Evolutionary conservation across 2,888 invertebrate genomes (phyloP), one percentile per base, ranked within the genome.

Genomic region (Tetanocera ferruginea): DNA sequence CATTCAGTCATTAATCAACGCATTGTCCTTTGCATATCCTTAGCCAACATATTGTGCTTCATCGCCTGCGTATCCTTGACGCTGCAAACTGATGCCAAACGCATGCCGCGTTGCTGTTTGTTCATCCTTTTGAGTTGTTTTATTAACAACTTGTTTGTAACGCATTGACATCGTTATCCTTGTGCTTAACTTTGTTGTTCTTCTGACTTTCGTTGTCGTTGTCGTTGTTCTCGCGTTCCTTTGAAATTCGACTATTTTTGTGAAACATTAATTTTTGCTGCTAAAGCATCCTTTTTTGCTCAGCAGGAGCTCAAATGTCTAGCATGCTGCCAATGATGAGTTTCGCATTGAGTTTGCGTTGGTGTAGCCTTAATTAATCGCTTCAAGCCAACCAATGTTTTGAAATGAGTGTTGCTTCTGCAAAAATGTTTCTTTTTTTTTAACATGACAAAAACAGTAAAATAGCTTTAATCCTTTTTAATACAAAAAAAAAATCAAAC

Each of bases 81-180:
- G 28, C 57, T 80, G 83, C 77, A 81, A 83, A 62, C 80, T 80
- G 82, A 85, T 84, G 84, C 84, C 84, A 81, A 81, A 81, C 85
- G 85, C 85, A 83, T 84, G 84, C 79, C 80, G 67, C 79, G 76
- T 70, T 74, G 78, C 69, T 78, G 76, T 79, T 31, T 57, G 52
- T 62, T 51, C 19, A 19, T 34, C 76, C 37, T 74, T 57, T 72
- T 28, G 8, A 37, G 72, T 25, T 43, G 43, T 57, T 72, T 66
- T 64, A 60, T 69, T 67, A 76, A 76, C 76, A 69, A 67, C 51
- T 67, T 55, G 66, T 62, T 51, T 31, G 19, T 43, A 28, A 19
- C 62, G 34, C 71, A 19, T 60, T 34, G 72, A 43, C 34, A 60
- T 25, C 72, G 57, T 57, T 31, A 55, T 70, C 70, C 28, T 70